Evolutionary conservation across 2,888 invertebrate species (phyloP).

Genomic region (Apotomis betuletana): DNA sequence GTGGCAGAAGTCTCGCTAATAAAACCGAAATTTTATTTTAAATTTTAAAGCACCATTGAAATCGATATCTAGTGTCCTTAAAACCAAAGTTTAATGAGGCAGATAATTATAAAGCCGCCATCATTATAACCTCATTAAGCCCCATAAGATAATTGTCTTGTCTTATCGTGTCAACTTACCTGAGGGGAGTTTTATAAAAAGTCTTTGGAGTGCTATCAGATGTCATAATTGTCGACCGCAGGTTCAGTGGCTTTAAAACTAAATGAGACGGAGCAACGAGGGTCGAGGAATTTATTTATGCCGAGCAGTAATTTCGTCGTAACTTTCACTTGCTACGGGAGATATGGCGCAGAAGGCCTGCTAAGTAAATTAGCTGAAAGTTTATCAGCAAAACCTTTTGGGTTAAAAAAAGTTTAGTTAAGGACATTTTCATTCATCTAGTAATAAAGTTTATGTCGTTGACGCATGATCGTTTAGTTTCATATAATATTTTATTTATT

Average conservation of each 20-base stretch:
- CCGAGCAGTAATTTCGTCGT: constrained; percentile 51
- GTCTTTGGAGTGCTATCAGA: constrained; percentile 57
- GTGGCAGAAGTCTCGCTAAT: too few species aligned
- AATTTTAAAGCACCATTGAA: background rate
- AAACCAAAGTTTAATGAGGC: constrained; percentile 7
- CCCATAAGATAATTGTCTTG: constrained; percentile 55
- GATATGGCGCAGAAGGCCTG: constrained; percentile 25
- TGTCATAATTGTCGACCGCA: constrained; percentile 60
- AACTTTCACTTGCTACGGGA: constrained; percentile 44
- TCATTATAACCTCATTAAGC: constrained; percentile 46
- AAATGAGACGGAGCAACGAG: constrained; percentile 40
- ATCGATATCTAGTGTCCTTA: background rate
- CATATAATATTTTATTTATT: too few species aligned
- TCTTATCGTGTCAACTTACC: constrained; percentile 41
- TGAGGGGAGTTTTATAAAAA: constrained; percentile 52
- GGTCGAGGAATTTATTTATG: constrained; percentile 55
- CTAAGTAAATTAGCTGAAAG: constrained; percentile 17
- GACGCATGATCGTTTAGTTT: too few species aligned
- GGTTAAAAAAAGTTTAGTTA: background rate
- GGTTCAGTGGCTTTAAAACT: constrained; percentile 45
- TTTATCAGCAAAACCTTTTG: background rate
- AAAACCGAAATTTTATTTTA: background rate
- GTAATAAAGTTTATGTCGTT: too few species aligned
- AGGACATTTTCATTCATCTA: too few species aligned
- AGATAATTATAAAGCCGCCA: constrained; percentile 34